Evolutionary conservation across 2,888 invertebrate species (phyloP), one percentile per base, ranked within the genome.

Genomic region (Acanthococcus lagerstroemiae): DNA sequence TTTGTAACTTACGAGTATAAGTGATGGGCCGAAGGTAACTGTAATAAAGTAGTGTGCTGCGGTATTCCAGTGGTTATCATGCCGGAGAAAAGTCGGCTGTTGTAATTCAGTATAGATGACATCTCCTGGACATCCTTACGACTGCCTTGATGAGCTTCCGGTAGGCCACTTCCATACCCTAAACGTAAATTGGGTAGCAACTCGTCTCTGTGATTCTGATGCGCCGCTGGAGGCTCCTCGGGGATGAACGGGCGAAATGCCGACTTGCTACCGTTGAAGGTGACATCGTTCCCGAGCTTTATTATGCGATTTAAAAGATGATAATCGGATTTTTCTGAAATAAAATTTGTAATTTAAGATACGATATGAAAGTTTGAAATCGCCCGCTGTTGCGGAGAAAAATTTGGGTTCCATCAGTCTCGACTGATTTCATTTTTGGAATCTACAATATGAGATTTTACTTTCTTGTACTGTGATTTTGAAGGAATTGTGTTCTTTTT

Each of bases 171-270:
- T 21, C 55, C 65, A 48, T 26, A 66, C 19, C 48, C 27, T 2
- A 46, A 25, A n/a, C 56, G 17, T 22, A 55, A 50, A 25, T 65
- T 65, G 45, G 55, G 44, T 25, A 48, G 15, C 22, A 56, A 1
- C n/a, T 56, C 30, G 26, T 68, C 65, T 9, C 67, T 50, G 2
- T 68, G 44, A 21, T 66, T 70, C 54, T 70, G 70, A 65, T 70
- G 70, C 5, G 70, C 70, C 15, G 55, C 66, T 30, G 70, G 70
- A 3, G 70, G 70, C 50, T 67, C 66, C 45, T 48, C 56, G 9
- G 55, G 66, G 7, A 56, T 21, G 27, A 66, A 66, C 1, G 66
- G 56, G 26, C 30, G 66, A 56, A 66, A 66, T 26, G 66, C 66
- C 12, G 66, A 66, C 30, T 48, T 66, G 6, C 27, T n/a, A 3